These are phyloP conservation scores for Lathamus discolor DNA, from an alignment of 2,113 vertebrate species.

Conservation along the genomic window DNA sequence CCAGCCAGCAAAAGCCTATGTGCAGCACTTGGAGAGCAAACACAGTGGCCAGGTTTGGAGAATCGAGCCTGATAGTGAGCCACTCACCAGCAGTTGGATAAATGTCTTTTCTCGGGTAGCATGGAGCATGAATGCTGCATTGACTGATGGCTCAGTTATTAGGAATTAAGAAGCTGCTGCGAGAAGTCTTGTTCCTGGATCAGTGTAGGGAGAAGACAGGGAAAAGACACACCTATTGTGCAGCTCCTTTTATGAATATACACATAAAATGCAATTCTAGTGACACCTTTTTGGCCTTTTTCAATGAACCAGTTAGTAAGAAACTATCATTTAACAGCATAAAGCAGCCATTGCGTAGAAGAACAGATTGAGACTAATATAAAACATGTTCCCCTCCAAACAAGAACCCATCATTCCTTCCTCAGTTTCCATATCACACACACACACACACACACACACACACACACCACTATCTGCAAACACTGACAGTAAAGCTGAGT, in stretches of 20 bases:
- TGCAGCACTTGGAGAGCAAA: background rate
- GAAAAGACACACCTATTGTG: background rate
- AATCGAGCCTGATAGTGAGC: fast-evolving
- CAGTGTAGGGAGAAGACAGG: fast-evolving
- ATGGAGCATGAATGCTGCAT: background rate
- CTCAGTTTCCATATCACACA: background rate
- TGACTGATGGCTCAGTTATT: background rate
- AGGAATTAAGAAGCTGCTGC: background rate
- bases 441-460: no score
- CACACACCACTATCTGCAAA: background rate
- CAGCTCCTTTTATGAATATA: conserved; percentile 2
- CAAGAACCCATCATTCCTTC: background rate
- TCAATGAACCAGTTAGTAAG: background rate
- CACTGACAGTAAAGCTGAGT: conserved; percentile 44
- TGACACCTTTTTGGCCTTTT: background rate
- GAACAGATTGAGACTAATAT: conserved; percentile 18
- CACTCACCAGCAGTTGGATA: fast-evolving
- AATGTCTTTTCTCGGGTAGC: background rate
- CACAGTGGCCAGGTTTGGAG: fast-evolving
- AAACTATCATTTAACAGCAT: conserved; percentile 19
- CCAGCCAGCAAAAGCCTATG: background rate
- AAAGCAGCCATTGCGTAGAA: background rate
- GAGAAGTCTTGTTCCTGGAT: background rate
- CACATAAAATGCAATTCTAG: background rate
- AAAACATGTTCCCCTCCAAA: background rate